Evolutionary conservation across 1,140 invertebrate genomes (phyloP).

Genomic region (Lordiphosa stackelbergi): DNA sequence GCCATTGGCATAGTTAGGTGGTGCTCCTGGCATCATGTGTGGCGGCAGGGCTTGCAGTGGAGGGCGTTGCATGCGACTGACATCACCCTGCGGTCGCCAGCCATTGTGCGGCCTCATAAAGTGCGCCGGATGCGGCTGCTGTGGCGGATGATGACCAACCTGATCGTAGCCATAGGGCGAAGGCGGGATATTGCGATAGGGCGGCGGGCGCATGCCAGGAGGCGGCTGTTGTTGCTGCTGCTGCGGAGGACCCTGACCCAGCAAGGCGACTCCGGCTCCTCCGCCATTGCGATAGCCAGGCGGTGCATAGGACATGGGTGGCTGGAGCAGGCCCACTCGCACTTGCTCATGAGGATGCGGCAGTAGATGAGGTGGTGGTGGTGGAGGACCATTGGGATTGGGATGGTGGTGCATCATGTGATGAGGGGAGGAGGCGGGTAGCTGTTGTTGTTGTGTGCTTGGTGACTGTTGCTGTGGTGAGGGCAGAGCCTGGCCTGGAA

Average conservation of each 20-base stretch:
- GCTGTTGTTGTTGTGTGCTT: conserved; percentile 48
- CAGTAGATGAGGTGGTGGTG: conserved; percentile 37
- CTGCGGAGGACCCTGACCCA: conserved; percentile 47
- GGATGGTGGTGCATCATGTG: conserved; percentile 53
- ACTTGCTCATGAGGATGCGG: conserved; percentile 60
- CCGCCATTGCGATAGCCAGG: conserved; percentile 49
- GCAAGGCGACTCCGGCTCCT: conserved; percentile 18
- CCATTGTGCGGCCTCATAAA: conserved; percentile 62
- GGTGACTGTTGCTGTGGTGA: conserved; percentile 50
- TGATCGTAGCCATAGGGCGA: conserved; percentile 42
- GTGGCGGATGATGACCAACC: conserved; percentile 18
- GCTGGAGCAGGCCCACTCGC: conserved; percentile 56
- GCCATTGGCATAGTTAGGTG: conserved; percentile 55
- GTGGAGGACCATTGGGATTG: conserved; percentile 25
- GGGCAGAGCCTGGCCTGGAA: conserved; percentile 65
- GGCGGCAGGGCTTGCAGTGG: conserved; percentile 56
- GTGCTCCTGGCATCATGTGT: conserved; percentile 56
- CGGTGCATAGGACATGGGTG: conserved; percentile 35
- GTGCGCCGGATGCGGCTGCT: conserved; percentile 35
- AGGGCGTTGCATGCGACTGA: conserved; percentile 61
- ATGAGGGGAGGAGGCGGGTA: conserved; percentile 43
- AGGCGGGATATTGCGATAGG: conserved; percentile 41
- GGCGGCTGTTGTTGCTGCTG: conserved; percentile 22
- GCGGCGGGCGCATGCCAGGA: conserved; percentile 42
- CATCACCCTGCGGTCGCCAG: conserved; percentile 55